Evolutionary conservation across 2,113 vertebrate species (phyloP), one percentile per base, ranked within the genome.

Genomic region (Tautogolabrus adspersus): DNA sequence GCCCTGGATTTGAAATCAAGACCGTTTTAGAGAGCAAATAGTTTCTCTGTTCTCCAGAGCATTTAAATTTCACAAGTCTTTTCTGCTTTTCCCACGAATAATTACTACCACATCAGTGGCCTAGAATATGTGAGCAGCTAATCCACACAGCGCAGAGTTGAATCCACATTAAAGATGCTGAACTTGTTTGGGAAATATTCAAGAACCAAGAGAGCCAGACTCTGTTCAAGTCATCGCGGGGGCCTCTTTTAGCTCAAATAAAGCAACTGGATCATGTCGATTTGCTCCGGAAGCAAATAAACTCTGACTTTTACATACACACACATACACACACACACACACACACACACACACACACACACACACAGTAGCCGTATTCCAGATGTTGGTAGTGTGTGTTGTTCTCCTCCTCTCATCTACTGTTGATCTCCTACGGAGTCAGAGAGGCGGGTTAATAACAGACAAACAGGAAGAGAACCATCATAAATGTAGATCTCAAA

Each of bases 401-500:
- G 21, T 38, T 11, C 70, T 19, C 70, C 21, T 10, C 71, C 72
- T 68, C 49, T 84, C 71, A 72, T 85, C 60, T 59, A 47, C 72
- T 84, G 88, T 77, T 83, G 77, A 89, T 90, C 76, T 86, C 82
- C 65, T 73, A 11, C 60, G 37, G 72, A 70, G 86, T 84, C 72
- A 62, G 47, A 70, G 65, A 72, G 62, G 84, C 66, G 72, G 69
- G 79, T 66, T 83, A 86, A 85, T 89, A 82, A 75, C 69, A 78
- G 62, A 66, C 72, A 89, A 89, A 90, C 89, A 90, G 91, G 88
- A 93, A 91, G 75, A 70, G 76, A 56, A 77, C 62, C 79, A 86
- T 84, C 87, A 87, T 86, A 84, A 89, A 88, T 56, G 68, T n/a
- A 55, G 66, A 75, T 72, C 85, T 89, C 81, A 85, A 72, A 88